Evolutionary conservation across 2,113 vertebrate species (phyloP).

Genomic region (Columba livia): DNA sequence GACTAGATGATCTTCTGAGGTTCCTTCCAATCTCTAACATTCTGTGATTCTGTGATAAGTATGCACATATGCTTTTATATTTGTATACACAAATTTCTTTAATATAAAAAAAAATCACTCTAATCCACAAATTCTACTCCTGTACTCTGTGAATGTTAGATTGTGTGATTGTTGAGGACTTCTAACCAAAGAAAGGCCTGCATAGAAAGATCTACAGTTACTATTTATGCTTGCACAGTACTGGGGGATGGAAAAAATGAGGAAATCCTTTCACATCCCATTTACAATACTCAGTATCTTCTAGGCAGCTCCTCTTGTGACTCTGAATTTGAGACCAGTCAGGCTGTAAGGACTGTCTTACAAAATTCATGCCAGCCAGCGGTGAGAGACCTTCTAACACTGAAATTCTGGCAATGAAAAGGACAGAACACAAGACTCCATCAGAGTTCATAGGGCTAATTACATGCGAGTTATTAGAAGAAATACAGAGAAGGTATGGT

Average conservation of each 20-base stretch:
- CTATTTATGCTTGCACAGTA: background rate
- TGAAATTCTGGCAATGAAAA: background rate
- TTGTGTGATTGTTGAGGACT: background rate
- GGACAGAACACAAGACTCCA: background rate
- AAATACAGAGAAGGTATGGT: background rate
- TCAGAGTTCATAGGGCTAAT: background rate
- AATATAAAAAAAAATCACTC: background rate
- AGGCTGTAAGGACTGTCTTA: background rate
- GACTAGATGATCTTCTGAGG: too few relatives aligned
- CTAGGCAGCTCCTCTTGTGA: background rate
- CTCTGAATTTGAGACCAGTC: background rate
- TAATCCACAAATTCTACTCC: background rate
- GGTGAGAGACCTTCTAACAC: background rate
- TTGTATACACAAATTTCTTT: background rate
- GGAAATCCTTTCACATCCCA: background rate
- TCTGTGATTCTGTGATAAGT: background rate
- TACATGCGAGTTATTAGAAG: background rate
- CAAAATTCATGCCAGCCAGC: background rate
- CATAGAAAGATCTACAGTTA: background rate
- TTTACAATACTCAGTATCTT: background rate
- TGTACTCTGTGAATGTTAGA: background rate
- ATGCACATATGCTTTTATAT: slow-evolving; percentile 12
- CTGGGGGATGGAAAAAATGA: background rate
- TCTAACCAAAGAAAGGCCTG: background rate
- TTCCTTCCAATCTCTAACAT: too few relatives aligned